A percentile compares a stretch with the other conserved stretches of the same genome.
These are phyloP conservation scores for Clytia hemisphaerica DNA, from an alignment of 30 jellyfish, hydroid and myxozoan genomes.

Conservation along the genomic window DNA sequence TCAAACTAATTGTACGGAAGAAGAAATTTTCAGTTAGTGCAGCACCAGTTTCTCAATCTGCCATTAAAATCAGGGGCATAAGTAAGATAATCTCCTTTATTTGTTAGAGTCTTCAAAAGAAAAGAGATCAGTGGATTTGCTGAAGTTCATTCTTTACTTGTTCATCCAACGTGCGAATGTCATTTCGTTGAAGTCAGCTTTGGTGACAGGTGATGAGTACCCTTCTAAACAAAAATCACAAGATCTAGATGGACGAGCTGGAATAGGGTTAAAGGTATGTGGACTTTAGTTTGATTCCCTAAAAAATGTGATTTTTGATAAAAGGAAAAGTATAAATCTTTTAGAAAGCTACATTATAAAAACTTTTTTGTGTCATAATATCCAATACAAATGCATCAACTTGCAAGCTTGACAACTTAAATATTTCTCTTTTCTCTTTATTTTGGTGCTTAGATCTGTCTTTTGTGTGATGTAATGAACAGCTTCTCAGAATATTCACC, in stretches of 20 bases:
- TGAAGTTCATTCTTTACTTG: slow-evolving; percentile 61
- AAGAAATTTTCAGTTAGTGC: no score
- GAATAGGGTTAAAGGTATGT: slow-evolving; percentile 66
- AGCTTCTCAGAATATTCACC: not conserved
- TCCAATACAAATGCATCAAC: no score
- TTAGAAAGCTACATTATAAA: no score
- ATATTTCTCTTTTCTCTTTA: no score
- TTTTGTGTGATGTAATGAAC: not conserved
- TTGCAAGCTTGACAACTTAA: no score
- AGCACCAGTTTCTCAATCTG: no score
- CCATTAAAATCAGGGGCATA: no score
- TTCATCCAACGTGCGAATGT: slow-evolving; percentile 81
- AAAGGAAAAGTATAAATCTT: no score
- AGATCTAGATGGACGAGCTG: slow-evolving; percentile 80
- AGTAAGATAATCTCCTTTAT: no score
- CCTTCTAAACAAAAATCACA: slow-evolving; percentile 64
- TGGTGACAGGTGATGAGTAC: slow-evolving; percentile 93
- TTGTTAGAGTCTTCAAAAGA: slow-evolving; percentile 55
- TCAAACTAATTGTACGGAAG: no score
- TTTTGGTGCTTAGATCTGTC: not conserved
- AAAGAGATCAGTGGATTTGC: slow-evolving; percentile 58
- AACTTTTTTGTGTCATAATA: no score
- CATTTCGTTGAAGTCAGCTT: slow-evolving; percentile 59
- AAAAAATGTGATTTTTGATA: not conserved
- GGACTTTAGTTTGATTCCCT: not conserved